Conservation (phyloP, 2,797 vertebrate species). For the Leuciscus waleckii region DNA sequence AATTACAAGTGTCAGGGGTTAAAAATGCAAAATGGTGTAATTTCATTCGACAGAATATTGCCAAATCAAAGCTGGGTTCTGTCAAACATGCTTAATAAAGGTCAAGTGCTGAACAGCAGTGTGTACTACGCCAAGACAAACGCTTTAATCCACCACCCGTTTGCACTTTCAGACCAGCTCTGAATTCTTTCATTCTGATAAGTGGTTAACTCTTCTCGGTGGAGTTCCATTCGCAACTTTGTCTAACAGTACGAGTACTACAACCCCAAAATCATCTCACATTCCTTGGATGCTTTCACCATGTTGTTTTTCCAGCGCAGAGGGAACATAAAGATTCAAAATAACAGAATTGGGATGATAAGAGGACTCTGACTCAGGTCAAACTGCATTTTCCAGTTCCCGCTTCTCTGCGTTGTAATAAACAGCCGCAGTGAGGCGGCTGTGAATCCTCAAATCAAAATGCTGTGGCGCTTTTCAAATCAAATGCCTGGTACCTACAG, state of each 20-base stretch:
- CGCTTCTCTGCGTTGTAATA: conserved; percentile 63
- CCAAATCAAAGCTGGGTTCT: conserved; percentile 36
- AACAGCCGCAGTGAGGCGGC: conserved; percentile 64
- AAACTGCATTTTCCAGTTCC: conserved; percentile 51
- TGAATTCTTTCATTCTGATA: conserved; percentile 74
- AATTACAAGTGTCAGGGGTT: neutral
- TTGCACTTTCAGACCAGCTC: conserved; percentile 75
- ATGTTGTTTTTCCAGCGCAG: conserved; percentile 63
- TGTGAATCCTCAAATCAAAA: conserved; percentile 71
- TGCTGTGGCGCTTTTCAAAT: conserved; percentile 66
- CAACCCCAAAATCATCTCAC: conserved; percentile 60
- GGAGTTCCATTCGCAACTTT: conserved; percentile 53
- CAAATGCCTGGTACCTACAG: conserved; percentile 76
- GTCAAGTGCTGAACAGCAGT: conserved; percentile 80
- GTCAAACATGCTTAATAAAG: conserved; percentile 64
- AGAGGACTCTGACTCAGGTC: conserved; percentile 58
- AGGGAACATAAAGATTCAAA: conserved; percentile 65
- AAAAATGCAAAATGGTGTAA: conserved; percentile 15
- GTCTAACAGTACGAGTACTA: conserved; percentile 23
- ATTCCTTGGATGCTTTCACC: conserved; percentile 69
- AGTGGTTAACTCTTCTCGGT: conserved; percentile 42
- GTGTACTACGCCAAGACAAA: conserved; percentile 83
- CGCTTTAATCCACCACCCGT: conserved; percentile 83
- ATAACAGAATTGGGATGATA: conserved; percentile 64
- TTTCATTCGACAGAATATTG: conserved; percentile 44